Percentiles rank a stretch among this genome's conserved stretches.
Evolutionary conservation across 2,888 invertebrate genomes (phyloP).

Genomic region (Apodemia hepburni): DNA sequence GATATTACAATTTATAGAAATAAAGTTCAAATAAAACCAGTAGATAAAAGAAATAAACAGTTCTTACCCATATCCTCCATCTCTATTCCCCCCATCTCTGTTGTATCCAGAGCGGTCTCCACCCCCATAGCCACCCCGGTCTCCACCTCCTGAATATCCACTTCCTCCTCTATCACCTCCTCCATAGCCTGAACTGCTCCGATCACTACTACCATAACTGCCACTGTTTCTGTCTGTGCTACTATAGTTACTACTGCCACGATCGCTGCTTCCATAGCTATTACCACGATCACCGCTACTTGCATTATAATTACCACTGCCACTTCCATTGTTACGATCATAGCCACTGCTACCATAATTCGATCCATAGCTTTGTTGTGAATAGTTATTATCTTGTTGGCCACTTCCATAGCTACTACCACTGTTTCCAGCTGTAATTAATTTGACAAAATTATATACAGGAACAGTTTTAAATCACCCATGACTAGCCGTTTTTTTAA

Average conservation of each 20-base stretch:
- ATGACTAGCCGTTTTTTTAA: too few species aligned
- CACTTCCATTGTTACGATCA: conserved; percentile 47
- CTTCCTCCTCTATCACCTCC: conserved; percentile 64
- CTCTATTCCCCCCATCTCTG: conserved; percentile 81
- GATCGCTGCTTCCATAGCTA: conserved; percentile 60
- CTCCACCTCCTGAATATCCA: conserved; percentile 61
- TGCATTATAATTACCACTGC: conserved; percentile 50
- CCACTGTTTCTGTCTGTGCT: conserved; percentile 53
- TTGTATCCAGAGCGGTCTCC: conserved; percentile 70
- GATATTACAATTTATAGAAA: background rate
- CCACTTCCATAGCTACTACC: conserved; percentile 50
- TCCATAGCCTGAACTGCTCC: conserved; percentile 46
- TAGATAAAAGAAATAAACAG: conserved; percentile 21
- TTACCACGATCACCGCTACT: conserved; percentile 59
- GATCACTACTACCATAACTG: conserved; percentile 62
- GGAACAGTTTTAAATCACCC: too few species aligned
- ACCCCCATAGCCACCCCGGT: conserved; percentile 66
- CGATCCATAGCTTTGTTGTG: conserved; percentile 56
- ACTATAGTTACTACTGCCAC: conserved; percentile 58
- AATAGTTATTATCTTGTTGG: conserved; percentile 49
- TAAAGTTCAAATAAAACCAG: background rate
- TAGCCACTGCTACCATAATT: conserved; percentile 53
- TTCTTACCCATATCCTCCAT: conserved; percentile 81
- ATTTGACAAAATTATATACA: conserved; percentile 8
- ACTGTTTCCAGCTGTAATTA: conserved; percentile 44